A percentile compares a stretch with the other conserved stretches of the same genome.
These are phyloP conservation scores for Erebia epiphron DNA, from an alignment of 2,888 invertebrate genomes.

Conservation along the genomic window DNA sequence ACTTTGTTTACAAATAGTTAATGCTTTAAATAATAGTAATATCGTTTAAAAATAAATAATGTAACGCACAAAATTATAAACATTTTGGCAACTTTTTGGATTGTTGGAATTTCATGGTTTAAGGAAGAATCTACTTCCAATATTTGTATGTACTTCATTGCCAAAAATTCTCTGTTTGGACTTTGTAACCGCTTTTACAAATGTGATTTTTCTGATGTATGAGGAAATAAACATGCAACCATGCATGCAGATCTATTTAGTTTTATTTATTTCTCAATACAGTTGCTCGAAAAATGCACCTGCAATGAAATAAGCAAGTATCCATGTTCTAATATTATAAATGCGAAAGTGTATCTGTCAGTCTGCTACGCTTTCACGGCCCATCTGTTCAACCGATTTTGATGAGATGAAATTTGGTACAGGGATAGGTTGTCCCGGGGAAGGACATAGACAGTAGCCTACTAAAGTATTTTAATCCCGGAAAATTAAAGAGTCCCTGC, in stretches of 20 bases:
- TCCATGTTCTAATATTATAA: no score
- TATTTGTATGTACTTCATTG: slow-evolving; percentile 44
- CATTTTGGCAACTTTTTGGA: slow-evolving; percentile 43
- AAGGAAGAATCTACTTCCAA: slow-evolving; percentile 42
- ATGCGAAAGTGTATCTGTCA: no score
- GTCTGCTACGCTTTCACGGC: no score
- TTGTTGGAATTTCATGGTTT: slow-evolving; percentile 26
- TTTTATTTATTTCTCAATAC: slow-evolving; percentile 28
- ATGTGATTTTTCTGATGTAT: slow-evolving; percentile 68
- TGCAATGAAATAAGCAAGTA: no score
- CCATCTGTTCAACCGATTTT: no score
- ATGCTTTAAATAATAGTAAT: slow-evolving; percentile 31
- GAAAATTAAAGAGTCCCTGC: no score
- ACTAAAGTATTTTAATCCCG: no score
- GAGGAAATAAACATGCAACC: slow-evolving; percentile 73
- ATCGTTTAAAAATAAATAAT: slow-evolving; percentile 25
- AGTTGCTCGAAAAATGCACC: no score
- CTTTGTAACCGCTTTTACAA: slow-evolving; percentile 65
- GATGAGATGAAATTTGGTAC: no score
- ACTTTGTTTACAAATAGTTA: slow-evolving; percentile 30
- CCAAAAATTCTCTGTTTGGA: slow-evolving; percentile 52
- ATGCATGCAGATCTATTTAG: slow-evolving; percentile 54
- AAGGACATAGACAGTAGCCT: no score
- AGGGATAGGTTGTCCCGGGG: no score
- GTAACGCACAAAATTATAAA: slow-evolving; percentile 55